A percentile compares a stretch with the other conserved stretches of the same genome.
phyloP scores from a whole-genome alignment of 2,797 vertebrate species.

The Chrosomus eos region DNA sequence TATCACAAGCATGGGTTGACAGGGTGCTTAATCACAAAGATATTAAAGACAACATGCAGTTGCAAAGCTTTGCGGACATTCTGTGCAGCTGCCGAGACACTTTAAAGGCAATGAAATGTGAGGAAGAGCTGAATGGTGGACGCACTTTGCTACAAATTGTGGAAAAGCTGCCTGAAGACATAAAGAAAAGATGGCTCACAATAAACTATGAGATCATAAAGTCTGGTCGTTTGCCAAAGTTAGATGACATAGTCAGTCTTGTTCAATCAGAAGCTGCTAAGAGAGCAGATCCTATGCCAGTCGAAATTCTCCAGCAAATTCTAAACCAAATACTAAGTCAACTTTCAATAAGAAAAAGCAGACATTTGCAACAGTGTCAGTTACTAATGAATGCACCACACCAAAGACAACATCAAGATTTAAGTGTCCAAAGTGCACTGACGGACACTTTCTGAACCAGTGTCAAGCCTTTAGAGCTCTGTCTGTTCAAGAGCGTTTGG shows the following conservation, averaged over 20 bases:
- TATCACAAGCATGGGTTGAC: conserved; percentile 28
- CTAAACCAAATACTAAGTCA: not conserved
- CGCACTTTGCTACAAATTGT: conserved; percentile 20
- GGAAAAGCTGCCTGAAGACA: conserved; percentile 17
- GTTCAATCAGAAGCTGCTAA: conserved; percentile 1
- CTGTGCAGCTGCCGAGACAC: conserved; percentile 12
- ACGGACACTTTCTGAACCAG: too few relatives aligned
- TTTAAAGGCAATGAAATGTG: conserved; percentile 16
- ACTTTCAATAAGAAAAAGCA: not conserved
- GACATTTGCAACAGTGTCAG: not conserved
- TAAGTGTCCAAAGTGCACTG: conserved; percentile 28
- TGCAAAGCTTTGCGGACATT: conserved; percentile 15
- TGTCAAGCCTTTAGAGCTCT: conserved; percentile 3
- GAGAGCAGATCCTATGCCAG: not conserved
- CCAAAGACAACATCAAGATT: not conserved
- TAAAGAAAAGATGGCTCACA: conserved; percentile 20
- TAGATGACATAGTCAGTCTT: conserved; percentile 10
- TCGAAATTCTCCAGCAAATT: not conserved
- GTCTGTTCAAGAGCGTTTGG: conserved; percentile 8
- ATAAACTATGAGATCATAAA: conserved; percentile 23
- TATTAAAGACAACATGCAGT: conserved; percentile 28
- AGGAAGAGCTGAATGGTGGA: too few relatives aligned
- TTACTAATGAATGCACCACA: not conserved
- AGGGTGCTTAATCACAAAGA: conserved; percentile 21
- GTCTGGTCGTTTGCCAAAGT: conserved; percentile 7